phyloP scores from a whole-genome alignment of 2,888 invertebrate species.

The Sussaba pulchella region DNA sequence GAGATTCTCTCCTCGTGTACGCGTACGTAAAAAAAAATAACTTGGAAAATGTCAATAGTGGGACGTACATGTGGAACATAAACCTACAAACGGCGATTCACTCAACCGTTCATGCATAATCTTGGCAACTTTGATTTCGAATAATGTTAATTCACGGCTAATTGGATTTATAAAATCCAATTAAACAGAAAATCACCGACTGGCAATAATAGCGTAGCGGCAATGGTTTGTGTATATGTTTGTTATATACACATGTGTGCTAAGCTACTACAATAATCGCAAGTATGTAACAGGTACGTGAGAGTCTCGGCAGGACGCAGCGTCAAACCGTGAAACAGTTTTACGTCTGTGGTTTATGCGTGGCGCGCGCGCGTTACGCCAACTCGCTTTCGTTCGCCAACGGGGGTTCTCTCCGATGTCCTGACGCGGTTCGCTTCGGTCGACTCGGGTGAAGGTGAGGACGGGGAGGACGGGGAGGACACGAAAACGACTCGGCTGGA shows the following conservation, averaged over 20 bases:
- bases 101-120: constrained; percentile 6
- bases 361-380: constrained; percentile 28
- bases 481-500: too few relatives aligned
- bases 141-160: constrained; percentile 17
- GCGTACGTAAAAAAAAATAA: constrained; percentile 5
- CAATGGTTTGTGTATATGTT: constrained; percentile 4
- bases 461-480: too few relatives aligned
- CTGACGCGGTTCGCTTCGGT: too few relatives aligned
- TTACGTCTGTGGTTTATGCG: constrained; percentile 20
- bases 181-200: constrained; percentile 8
- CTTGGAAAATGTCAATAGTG: constrained; percentile 34
- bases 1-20: not conserved
- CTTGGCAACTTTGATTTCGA: constrained; percentile 1
- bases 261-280: constrained; percentile 17
- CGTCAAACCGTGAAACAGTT: constrained; percentile 53
- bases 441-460: too few relatives aligned
- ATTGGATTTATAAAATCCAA: constrained; percentile 37
- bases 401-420: not conserved
- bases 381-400: constrained; percentile 53
- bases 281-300: constrained; percentile 51
- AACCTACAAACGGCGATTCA: not conserved
- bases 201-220: not conserved
- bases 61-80: not conserved
- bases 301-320: constrained; percentile 28
- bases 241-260: too few relatives aligned